These are phyloP conservation scores for Eulemur coronatus DNA, from an alignment of 2,797 vertebrate genomes.

Conservation along the genomic window DNA sequence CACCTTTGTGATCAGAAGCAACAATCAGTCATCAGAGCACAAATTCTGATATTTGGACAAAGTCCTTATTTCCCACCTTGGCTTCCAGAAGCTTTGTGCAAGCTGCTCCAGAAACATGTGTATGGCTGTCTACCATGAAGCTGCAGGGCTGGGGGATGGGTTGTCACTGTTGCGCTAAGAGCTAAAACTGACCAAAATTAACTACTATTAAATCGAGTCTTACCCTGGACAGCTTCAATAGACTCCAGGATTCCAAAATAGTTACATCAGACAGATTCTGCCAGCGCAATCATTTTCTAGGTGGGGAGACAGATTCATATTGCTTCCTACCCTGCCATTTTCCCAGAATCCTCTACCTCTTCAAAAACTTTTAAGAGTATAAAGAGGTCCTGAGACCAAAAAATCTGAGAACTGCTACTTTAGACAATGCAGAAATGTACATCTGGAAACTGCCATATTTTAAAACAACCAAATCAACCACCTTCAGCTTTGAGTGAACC, in stretches of 20 bases:
- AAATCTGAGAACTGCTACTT: not conserved
- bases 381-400: not conserved
- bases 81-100: not conserved
- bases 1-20: not conserved
- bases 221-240: not conserved
- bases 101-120: not conserved
- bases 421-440: not conserved
- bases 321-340: not conserved
- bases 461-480: conserved; percentile 6
- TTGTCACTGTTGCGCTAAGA: not conserved
- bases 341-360: not conserved
- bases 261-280: not conserved
- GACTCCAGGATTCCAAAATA: not conserved
- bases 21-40: not conserved
- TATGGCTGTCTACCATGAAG: not conserved
- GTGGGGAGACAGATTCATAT: not conserved
- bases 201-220: not conserved
- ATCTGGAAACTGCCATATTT: not conserved
- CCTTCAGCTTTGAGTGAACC: not conserved
- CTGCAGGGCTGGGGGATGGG: not conserved
- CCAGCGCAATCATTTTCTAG: not conserved
- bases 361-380: not conserved
- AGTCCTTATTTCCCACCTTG: not conserved
- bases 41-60: not conserved
- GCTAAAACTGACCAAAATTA: not conserved